A percentile compares a stretch with the other conserved stretches of the same genome.
phyloP scores from a whole-genome alignment of 2,888 invertebrate genomes.

The Sclerodermus sp. region DNA sequence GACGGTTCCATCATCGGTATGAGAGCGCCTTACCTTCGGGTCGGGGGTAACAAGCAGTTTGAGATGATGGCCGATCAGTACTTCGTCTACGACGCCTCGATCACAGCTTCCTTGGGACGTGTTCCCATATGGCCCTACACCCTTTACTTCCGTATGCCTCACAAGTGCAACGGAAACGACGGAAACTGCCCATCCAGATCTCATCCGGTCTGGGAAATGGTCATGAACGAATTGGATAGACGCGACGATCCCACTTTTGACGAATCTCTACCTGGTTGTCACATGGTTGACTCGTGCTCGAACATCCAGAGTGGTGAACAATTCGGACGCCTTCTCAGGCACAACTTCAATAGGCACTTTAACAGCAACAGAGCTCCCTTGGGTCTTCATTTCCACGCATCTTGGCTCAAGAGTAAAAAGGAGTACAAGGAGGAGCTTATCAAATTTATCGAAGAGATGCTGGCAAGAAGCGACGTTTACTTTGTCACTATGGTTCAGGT shows the following conservation, averaged over 20 bases:
- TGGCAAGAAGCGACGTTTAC: slow-evolving; percentile 86
- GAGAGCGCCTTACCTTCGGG: slow-evolving; percentile 84
- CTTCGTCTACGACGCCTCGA: slow-evolving; percentile 93
- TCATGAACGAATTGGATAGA: slow-evolving; percentile 92
- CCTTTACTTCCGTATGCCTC: slow-evolving; percentile 93
- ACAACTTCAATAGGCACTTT: slow-evolving; percentile 94
- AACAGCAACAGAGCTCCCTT: slow-evolving; percentile 90
- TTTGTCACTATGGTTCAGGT: slow-evolving; percentile 84
- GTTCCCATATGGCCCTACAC: slow-evolving; percentile 98
- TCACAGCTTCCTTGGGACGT: slow-evolving; percentile 84
- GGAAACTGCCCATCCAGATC: slow-evolving; percentile 87
- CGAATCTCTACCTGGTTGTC: slow-evolving; percentile 90
- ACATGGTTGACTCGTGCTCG: slow-evolving; percentile 92
- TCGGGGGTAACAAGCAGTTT: slow-evolving; percentile 93
- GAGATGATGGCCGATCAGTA: slow-evolving; percentile 97
- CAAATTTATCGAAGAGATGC: slow-evolving; percentile 92
- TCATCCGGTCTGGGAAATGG: slow-evolving; percentile 96
- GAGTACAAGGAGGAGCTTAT: slow-evolving; percentile 89
- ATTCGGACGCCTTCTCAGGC: slow-evolving; percentile 83
- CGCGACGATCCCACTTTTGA: slow-evolving; percentile 93
- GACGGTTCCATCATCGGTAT: slow-evolving; percentile 84
- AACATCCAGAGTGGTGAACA: slow-evolving; percentile 91
- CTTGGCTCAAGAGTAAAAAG: slow-evolving; percentile 92
- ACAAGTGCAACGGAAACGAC: slow-evolving; percentile 92
- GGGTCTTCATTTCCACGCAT: slow-evolving; percentile 91